Evolutionary conservation across 2,113 vertebrate genomes (phyloP).

Genomic region (Mesitornis unicolor): DNA sequence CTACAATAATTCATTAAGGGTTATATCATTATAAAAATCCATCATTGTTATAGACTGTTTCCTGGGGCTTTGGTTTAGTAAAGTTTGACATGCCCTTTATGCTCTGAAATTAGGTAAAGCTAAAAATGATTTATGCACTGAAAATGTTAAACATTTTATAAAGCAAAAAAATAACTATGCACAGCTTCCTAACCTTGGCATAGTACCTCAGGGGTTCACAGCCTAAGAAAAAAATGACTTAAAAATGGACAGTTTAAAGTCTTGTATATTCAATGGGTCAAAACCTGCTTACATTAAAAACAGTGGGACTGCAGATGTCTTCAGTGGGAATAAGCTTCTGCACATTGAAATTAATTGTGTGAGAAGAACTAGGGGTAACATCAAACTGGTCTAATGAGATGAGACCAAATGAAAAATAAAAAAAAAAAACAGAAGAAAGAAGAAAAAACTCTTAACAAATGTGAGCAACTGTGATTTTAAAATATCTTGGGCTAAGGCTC

Average conservation of each 20-base stretch:
- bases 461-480: not conserved
- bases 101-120: slow-evolving; percentile 64
- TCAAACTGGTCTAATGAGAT: not conserved
- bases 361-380: not conserved
- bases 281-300: slow-evolving; percentile 2
- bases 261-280: not conserved
- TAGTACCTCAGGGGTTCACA: slow-evolving; percentile 17
- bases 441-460: rapidly evolving
- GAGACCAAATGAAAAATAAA: not conserved
- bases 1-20: slow-evolving; percentile 73
- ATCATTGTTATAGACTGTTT: slow-evolving; percentile 63
- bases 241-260: slow-evolving; percentile 12
- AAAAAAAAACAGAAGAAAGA: rapidly evolving
- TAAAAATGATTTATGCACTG: slow-evolving; percentile 58
- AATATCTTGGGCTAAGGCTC: not conserved
- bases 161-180: slow-evolving; percentile 46
- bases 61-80: slow-evolving; percentile 50
- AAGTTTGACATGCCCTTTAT: slow-evolving; percentile 68
- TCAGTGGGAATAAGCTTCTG: not conserved
- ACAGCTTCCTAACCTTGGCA: not conserved
- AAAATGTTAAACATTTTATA: slow-evolving; percentile 59
- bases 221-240: not conserved
- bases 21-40: slow-evolving; percentile 74
- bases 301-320: not conserved
- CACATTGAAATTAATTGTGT: not conserved